Conservation (phyloP, 2,113 vertebrate genomes). For the Caranx melampygus region DNA sequence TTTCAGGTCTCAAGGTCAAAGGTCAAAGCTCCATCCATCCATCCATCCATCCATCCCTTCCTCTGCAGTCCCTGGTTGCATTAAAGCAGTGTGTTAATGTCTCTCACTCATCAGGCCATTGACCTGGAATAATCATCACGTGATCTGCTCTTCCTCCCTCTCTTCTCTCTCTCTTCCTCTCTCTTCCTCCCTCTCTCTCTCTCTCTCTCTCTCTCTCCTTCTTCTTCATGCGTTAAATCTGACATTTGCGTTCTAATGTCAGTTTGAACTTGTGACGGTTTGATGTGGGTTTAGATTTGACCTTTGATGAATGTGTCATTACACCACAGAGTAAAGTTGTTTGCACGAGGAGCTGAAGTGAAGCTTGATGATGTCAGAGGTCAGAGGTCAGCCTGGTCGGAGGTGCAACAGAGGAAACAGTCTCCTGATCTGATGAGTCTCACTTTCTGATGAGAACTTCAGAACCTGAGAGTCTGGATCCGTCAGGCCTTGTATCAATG, state of each 20-base stretch:
- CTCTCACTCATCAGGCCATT: constrained; percentile 60
- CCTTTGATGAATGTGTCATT: too few species aligned
- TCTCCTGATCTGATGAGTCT: too few species aligned
- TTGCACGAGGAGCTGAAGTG: too few species aligned
- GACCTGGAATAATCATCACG: constrained; percentile 72
- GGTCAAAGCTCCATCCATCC: neutral
- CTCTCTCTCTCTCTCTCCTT: constrained; percentile 6
- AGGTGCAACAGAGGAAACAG: too few species aligned
- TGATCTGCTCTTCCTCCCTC: constrained; percentile 47
- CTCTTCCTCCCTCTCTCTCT: neutral
- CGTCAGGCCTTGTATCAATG: too few species aligned
- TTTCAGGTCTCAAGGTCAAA: too few species aligned
- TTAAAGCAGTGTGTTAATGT: constrained; percentile 52
- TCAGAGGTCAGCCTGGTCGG: too few species aligned
- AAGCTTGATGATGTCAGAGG: too few species aligned
- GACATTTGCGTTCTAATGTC: constrained; percentile 14
- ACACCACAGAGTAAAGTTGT: too few species aligned
- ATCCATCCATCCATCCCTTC: constrained; percentile 4
- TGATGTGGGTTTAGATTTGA: neutral
- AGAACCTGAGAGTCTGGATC: too few species aligned
- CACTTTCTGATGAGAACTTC: too few species aligned
- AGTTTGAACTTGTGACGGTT: neutral
- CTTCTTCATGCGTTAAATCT: constrained; percentile 8
- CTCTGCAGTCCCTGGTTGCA: constrained; percentile 29
- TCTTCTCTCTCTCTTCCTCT: too few species aligned